phyloP scores from a whole-genome alignment of 2,888 invertebrate species.

The Cataglyphis altisquamis region DNA sequence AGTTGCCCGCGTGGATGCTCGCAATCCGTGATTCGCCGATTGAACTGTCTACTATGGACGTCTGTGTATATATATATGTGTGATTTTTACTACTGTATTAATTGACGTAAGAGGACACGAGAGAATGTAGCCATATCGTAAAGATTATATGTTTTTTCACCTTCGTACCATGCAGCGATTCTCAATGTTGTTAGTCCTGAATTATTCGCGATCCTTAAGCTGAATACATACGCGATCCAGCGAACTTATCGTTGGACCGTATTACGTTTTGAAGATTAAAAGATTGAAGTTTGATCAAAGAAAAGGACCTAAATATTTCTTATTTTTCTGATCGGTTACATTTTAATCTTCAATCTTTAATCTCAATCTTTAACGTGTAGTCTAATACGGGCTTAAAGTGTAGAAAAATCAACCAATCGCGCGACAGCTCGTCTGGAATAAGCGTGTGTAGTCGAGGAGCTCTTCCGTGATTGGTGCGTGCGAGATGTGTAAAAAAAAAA shows the following conservation, averaged over 20 bases:
- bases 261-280: too few relatives aligned
- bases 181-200: not conserved
- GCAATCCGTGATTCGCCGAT: too few relatives aligned
- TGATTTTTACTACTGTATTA: not conserved
- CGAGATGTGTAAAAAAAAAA: too few relatives aligned
- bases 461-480: not conserved
- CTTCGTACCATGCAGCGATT: not conserved
- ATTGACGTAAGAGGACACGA: not conserved
- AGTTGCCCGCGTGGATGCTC: not conserved
- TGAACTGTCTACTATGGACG: not conserved
- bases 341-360: too few relatives aligned
- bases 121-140: not conserved
- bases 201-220: not conserved
- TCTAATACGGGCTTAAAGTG: not conserved
- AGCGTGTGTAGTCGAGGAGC: not conserved
- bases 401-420: not conserved
- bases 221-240: not conserved
- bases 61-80: not conserved
- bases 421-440: not conserved
- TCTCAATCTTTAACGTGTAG: too few relatives aligned
- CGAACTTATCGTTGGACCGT: too few relatives aligned
- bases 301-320: too few relatives aligned
- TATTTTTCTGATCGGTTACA: too few relatives aligned
- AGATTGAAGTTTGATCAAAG: too few relatives aligned
- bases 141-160: not conserved